Evolutionary conservation across 2,888 invertebrate genomes (phyloP).

Genomic region (Cheilosia impressa): DNA sequence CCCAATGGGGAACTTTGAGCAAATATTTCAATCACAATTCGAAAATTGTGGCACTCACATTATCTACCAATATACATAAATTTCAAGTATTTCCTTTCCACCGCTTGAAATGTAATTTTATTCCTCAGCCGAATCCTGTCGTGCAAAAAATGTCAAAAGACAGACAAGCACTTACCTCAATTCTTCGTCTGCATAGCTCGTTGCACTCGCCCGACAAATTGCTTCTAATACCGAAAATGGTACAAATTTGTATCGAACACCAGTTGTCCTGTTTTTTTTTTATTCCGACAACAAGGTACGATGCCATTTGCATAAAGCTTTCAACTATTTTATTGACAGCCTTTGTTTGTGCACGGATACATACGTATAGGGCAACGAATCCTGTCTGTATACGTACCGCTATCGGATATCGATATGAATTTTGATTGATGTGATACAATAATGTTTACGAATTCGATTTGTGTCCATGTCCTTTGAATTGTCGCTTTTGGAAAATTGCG

Average conservation of each 20-base stretch:
- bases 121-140: no score
- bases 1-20: not conserved
- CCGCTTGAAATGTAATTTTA: no score
- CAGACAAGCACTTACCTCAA: no score
- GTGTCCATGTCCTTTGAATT: constrained; percentile 38
- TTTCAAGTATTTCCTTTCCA: no score
- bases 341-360: not conserved
- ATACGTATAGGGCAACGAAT: no score
- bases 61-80: no score
- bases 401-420: constrained; percentile 28
- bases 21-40: no score
- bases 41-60: no score
- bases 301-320: constrained; percentile 48
- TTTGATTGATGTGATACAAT: constrained; percentile 57
- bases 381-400: no score
- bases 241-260: no score
- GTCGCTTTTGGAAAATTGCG: not conserved
- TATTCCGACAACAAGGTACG: constrained; percentile 22
- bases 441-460: constrained; percentile 49
- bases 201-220: constrained; percentile 7
- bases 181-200: not conserved
- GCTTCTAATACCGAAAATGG: constrained; percentile 11
- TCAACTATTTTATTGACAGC: constrained; percentile 10
- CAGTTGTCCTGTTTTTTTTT: constrained; percentile 21
- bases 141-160: no score